Percentiles rank a stretch among this genome's conserved stretches.
These are phyloP conservation scores for Drosophila demipolita DNA, from an alignment of 2,888 invertebrate genomes.

Conservation along the genomic window DNA sequence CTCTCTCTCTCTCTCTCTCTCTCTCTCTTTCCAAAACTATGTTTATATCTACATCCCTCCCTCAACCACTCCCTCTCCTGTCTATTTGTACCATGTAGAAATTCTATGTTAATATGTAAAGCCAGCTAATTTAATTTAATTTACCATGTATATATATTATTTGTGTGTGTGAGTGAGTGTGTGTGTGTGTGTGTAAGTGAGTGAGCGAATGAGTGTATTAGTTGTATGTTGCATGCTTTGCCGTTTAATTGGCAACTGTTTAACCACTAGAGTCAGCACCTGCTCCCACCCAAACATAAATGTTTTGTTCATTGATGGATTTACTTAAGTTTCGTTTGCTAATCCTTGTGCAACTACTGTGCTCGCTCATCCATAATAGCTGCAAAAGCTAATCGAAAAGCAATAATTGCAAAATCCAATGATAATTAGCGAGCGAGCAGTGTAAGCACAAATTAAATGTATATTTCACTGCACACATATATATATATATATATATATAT, in stretches of 20 bases:
- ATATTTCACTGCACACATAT: conserved; percentile 7
- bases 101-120: background rate
- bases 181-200: conserved; percentile 3
- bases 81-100: background rate
- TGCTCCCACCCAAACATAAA: conserved; percentile 20
- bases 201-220: background rate
- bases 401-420: background rate
- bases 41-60: background rate
- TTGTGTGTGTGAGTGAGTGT: background rate
- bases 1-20: too few species aligned
- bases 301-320: conserved; percentile 56
- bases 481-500: conserved; percentile 18
- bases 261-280: conserved; percentile 65
- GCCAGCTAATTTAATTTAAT: conserved; percentile 28
- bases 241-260: conserved; percentile 34
- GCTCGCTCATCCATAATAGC: background rate
- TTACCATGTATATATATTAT: too few species aligned
- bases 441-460: conserved; percentile 12
- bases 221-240: conserved; percentile 31
- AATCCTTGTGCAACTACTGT: background rate
- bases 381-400: conserved; percentile 4
- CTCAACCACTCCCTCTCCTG: background rate
- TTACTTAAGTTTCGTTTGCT: conserved; percentile 54
- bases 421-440: background rate
- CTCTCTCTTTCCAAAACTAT: background rate